Evolutionary conservation across 2,797 vertebrate species (phyloP).

Genomic region (Bovichtus diacanthus): DNA sequence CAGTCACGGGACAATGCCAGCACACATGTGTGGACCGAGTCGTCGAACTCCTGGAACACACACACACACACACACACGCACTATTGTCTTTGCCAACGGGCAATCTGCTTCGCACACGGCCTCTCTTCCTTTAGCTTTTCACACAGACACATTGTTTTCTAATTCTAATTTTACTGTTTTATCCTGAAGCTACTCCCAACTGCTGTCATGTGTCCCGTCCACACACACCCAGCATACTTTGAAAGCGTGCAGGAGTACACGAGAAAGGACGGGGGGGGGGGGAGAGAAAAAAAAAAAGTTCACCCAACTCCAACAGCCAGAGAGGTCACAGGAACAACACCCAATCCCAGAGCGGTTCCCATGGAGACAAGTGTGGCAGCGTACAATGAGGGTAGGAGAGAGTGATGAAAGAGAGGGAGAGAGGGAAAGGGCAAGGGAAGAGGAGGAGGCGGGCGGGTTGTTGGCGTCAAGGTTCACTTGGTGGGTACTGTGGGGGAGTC

Average conservation of each 20-base stretch:
- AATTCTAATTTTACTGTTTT: slow-evolving; percentile 27
- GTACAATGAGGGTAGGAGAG: slow-evolving; percentile 84
- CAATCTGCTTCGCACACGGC: slow-evolving; percentile 33
- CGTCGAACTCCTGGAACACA: slow-evolving; percentile 48
- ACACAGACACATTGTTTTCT: slow-evolving; percentile 25
- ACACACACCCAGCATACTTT: slow-evolving; percentile 53
- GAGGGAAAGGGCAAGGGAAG: slow-evolving; percentile 76
- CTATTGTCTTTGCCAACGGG: slow-evolving; percentile 62
- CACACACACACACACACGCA: slow-evolving; percentile 27
- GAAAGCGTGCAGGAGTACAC: slow-evolving; percentile 62
- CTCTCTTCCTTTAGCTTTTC: slow-evolving; percentile 17
- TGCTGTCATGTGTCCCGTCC: slow-evolving; percentile 31
- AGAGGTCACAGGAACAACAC: slow-evolving; percentile 87
- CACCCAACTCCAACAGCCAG: slow-evolving; percentile 80
- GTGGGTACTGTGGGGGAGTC: slow-evolving; percentile 54
- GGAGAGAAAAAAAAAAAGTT: slow-evolving; percentile 70
- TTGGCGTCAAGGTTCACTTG: slow-evolving; percentile 81
- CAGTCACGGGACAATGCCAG: slow-evolving; percentile 67
- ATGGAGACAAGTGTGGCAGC: slow-evolving; percentile 87
- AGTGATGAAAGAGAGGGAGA: slow-evolving; percentile 77
- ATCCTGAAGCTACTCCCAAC: slow-evolving; percentile 20
- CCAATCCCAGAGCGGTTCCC: slow-evolving; percentile 87
- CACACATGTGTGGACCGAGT: slow-evolving; percentile 57
- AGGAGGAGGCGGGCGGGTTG: slow-evolving; percentile 65
- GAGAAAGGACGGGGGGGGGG: slow-evolving; percentile 32